A percentile compares a stretch with the other conserved stretches of the same genome.
Evolutionary conservation across 2,113 vertebrate genomes (phyloP).

Genomic region (Vireo altiloquus): DNA sequence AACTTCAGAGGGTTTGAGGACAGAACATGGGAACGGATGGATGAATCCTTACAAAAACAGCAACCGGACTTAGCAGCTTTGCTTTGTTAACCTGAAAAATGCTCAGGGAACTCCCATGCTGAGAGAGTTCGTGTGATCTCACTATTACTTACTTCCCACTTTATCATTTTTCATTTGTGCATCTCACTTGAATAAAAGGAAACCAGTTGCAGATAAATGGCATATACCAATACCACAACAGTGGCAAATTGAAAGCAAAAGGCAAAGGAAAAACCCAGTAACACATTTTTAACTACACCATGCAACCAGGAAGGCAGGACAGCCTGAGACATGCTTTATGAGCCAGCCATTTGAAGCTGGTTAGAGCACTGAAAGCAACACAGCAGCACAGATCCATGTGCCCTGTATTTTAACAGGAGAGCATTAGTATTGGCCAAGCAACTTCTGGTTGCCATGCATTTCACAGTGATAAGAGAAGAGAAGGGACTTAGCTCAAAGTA

Average conservation of each 20-base stretch:
- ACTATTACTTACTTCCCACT: not conserved
- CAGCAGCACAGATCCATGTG: accelerated
- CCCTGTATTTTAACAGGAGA: not conserved
- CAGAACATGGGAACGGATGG: slow-evolving; percentile 36
- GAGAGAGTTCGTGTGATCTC: not conserved
- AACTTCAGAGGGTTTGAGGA: not conserved
- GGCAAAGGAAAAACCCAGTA: not conserved
- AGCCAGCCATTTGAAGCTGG: not conserved
- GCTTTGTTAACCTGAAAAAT: slow-evolving; percentile 30
- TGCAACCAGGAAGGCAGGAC: not conserved
- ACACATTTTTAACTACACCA: not conserved
- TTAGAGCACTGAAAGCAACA: not conserved
- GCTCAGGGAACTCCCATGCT: not conserved
- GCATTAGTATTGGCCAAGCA: not conserved
- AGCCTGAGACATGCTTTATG: not conserved
- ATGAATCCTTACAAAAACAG: slow-evolving; percentile 22
- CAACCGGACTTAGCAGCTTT: not conserved
- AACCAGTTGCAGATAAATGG: not conserved
- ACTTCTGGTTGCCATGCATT: not conserved
- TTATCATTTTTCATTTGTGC: not conserved
- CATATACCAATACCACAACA: not conserved
- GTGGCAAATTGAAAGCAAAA: not conserved
- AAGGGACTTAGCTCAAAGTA: not conserved
- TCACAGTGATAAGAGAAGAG: not conserved
- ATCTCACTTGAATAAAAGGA: slow-evolving; percentile 7